Base-by-base conservation (phyloP, 2,113 vertebrate species). In the Misgurnus mizolepis region DNA sequence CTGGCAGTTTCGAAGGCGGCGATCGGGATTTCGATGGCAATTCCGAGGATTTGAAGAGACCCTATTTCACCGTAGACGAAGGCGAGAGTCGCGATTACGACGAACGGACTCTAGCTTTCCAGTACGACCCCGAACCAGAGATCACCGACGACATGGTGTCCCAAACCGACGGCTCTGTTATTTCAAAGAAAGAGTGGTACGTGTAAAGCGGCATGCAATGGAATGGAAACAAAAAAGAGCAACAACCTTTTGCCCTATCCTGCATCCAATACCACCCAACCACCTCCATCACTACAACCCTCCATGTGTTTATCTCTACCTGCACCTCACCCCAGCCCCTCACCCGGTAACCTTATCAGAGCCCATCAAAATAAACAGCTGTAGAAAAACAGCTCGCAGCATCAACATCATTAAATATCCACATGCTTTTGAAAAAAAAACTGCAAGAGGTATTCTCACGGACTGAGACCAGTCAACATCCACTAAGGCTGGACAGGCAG, bases 141-240 rank as follows among this genome's bases (percentile, higher is more conserved):
- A 93, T 98, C 82, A 92, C 95, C 1, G 96, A 98, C 58, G 98
- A 97, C 90, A 97, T 99, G 96, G 95, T 99, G 81, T 98, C 98
- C 86, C 98, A 99, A 93, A 99, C 95, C 83, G 98, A 99, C 79
- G 97, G 98, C 86, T 99, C 98, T 80, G 97, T 98, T 90, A 99
- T 98, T 94, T 98, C 98, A 91, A 99, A 99, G 96, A 98, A 99
- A 91, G 98, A 99, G 94, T 99, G 98, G 98, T 99, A 99, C 17
- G 98, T 99, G 92, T 99, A 98, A 66, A 62, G 93, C 83, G 88
- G 88, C 88, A 72, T 88, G 86, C 86, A 76, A 79, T 84, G 11
- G 74, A 73, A 61, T 49, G 40, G 15, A 40, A 45, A 50, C 17
- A 69, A 61, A 71, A 77, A 65, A 60, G 49, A 82, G 66, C 70